These are phyloP conservation scores for Drosophila eugracilis DNA, from an alignment of 1,140 invertebrate genomes.

Conservation along the genomic window DNA sequence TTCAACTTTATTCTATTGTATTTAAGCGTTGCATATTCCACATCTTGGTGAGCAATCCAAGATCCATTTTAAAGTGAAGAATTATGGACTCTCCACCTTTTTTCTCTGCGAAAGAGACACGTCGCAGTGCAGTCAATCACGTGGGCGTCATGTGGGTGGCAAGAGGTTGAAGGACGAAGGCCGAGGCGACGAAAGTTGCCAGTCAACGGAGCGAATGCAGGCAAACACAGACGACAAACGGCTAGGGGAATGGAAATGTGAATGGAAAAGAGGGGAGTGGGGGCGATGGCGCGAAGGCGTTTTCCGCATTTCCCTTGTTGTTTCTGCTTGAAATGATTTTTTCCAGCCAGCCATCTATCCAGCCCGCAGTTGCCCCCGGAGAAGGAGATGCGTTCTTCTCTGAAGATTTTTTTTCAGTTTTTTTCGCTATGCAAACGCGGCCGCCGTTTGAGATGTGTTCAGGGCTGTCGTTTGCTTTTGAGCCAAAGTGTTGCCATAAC, in stretches of 20 bases:
- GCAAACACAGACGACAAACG: conserved; percentile 69
- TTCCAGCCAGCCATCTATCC: conserved; percentile 26
- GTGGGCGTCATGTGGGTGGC: conserved; percentile 23
- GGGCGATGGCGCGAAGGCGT: conserved; percentile 75
- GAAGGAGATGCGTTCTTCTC: conserved; percentile 53
- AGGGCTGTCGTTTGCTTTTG: conserved; percentile 74
- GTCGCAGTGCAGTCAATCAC: conserved; percentile 75
- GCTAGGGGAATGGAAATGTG: conserved; percentile 1
- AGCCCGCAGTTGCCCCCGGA: conserved; percentile 18
- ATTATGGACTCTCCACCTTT: conserved; percentile 12
- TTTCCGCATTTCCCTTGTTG: conserved; percentile 79
- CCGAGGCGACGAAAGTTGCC: conserved; percentile 75
- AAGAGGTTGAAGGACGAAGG: conserved; percentile 30
- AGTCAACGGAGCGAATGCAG: conserved; percentile 77
- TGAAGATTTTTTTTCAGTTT: background rate
- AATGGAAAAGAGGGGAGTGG: conserved; percentile 2
- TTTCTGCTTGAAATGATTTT: conserved; percentile 81
- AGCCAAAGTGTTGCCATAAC: conserved; percentile 82
- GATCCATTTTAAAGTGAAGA: conserved; percentile 9
- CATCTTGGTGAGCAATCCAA: background rate
- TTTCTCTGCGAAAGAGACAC: conserved; percentile 49
- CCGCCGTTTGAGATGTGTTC: conserved; percentile 64
- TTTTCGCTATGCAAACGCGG: conserved; percentile 42
- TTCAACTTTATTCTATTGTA: background rate
- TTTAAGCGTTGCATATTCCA: background rate